Evolutionary conservation across 2,113 vertebrate species (phyloP).

Genomic region (Heterocephalus glaber): DNA sequence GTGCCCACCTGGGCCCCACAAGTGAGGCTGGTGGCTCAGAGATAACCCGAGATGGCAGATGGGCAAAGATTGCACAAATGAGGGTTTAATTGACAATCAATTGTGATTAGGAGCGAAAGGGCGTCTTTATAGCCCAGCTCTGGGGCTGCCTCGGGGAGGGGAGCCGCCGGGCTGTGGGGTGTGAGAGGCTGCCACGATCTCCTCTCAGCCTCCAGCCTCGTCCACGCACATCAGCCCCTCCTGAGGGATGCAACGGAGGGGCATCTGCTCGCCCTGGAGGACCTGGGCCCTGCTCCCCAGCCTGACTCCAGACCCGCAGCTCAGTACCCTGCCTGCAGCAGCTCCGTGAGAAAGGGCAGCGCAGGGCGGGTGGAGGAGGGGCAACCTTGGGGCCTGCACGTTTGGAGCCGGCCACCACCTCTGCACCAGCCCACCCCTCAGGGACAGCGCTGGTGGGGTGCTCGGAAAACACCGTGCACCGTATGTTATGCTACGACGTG

Average conservation of each 20-base stretch:
- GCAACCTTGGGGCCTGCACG: not conserved
- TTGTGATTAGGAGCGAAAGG: conserved; percentile 87
- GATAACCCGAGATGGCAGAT: conserved; percentile 87
- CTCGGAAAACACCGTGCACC: no score
- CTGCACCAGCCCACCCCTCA: no score
- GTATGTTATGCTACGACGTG: accelerated
- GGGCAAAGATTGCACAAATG: conserved; percentile 86
- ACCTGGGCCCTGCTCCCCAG: not conserved
- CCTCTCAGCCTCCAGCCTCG: not conserved
- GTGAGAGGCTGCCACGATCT: no score
- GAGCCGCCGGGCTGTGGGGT: not conserved
- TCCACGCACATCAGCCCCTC: not conserved
- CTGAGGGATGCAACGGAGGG: not conserved
- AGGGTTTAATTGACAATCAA: conserved; percentile 89
- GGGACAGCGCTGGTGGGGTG: not conserved
- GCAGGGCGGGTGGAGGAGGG: not conserved
- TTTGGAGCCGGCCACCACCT: not conserved
- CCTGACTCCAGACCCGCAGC: not conserved
- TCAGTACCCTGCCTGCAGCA: not conserved
- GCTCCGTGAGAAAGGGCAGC: not conserved
- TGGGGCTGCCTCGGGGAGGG: not conserved
- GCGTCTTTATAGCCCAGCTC: conserved; percentile 82
- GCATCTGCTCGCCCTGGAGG: not conserved
- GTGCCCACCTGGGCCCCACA: conserved; percentile 82
- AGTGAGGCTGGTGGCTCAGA: conserved; percentile 78